A percentile compares a stretch with the other conserved stretches of the same genome.
phyloP scores from a whole-genome alignment of 2,113 vertebrate species.

The Pedionomus torquatus region DNA sequence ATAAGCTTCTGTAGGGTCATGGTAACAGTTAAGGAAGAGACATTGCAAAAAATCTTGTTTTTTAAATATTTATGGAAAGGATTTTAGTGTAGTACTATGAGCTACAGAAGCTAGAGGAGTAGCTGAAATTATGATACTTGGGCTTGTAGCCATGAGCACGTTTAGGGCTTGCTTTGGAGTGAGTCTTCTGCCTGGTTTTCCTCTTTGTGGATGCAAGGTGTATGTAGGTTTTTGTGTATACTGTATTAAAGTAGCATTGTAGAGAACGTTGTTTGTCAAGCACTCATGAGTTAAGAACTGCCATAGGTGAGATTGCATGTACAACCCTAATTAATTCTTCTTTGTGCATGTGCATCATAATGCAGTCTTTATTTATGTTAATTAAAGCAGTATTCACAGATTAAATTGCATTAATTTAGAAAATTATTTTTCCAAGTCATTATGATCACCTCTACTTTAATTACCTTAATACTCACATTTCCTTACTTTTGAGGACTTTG shows the following conservation, averaged over 20 bases:
- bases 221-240: not conserved
- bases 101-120: not conserved
- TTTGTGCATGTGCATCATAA: not conserved
- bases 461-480: not conserved
- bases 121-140: not conserved
- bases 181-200: not conserved
- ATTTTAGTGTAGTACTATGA: not conserved
- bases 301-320: not conserved
- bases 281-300: not conserved
- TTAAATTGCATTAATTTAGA: constrained; percentile 33
- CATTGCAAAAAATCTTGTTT: not conserved
- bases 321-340: not conserved
- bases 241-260: not conserved
- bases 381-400: constrained; percentile 15
- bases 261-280: not conserved
- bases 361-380: not conserved
- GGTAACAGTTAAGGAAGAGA: not conserved
- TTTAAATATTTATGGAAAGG: constrained; percentile 4
- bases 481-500: not conserved
- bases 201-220: not conserved
- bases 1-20: not conserved
- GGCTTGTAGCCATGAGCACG: not conserved
- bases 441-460: not conserved
- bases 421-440: constrained; percentile 33
- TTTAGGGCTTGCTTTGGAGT: not conserved